phyloP scores from a whole-genome alignment of 2,888 invertebrate genomes.

The Rotaria socialis region DNA sequence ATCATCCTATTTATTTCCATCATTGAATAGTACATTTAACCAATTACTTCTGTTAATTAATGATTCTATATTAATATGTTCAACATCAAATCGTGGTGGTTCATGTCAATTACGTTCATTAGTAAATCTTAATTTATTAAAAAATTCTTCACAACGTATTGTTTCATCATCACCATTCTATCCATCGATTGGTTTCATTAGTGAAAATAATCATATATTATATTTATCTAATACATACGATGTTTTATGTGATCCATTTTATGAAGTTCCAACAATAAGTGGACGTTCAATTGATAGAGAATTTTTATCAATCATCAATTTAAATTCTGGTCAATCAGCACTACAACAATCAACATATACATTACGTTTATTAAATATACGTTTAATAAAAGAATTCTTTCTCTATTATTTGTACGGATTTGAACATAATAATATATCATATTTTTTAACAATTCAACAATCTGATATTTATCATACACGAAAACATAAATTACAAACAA shows the following conservation, averaged over 20 bases:
- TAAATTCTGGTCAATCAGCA: neutral
- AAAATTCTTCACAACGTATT: neutral
- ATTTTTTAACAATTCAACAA: conserved; percentile 30
- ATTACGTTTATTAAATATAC: conserved; percentile 32
- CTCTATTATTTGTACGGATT: conserved; percentile 18
- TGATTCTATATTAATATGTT: conserved; percentile 1
- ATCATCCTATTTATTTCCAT: neutral
- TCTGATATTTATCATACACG: neutral
- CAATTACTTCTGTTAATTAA: neutral
- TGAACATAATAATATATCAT: neutral
- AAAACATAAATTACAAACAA: conserved; percentile 14
- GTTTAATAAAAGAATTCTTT: conserved; percentile 14
- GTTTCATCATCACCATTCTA: neutral
- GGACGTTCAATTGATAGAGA: neutral
- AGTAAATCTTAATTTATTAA: neutral
- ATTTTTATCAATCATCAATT: neutral
- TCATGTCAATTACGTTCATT: conserved; percentile 29
- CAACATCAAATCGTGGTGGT: conserved; percentile 18
- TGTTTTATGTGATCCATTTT: conserved; percentile 12
- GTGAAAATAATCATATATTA: neutral
- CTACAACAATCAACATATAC: neutral
- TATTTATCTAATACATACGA: conserved; percentile 6
- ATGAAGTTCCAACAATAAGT: conserved; percentile 17
- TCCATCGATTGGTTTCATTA: neutral
- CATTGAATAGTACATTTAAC: neutral